These are phyloP conservation scores for Rhyacophila brunnea DNA, from an alignment of 1,140 invertebrate species.

Conservation along the genomic window DNA sequence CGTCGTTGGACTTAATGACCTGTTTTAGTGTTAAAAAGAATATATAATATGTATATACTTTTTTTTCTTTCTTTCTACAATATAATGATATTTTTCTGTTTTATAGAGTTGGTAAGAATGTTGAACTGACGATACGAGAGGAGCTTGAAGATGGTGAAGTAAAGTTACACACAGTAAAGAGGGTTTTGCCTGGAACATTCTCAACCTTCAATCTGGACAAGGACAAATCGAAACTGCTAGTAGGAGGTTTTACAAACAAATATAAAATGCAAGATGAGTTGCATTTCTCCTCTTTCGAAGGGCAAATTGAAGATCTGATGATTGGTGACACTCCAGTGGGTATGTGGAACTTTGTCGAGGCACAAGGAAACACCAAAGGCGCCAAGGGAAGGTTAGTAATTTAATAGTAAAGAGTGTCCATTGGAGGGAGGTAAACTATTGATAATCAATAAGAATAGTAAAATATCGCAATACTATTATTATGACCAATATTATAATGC, in stretches of 20 bases:
- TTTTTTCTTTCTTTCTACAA: neutral
- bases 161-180: slow-evolving; percentile 56
- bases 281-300: slow-evolving; percentile 75
- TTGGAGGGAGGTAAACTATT: too few relatives aligned
- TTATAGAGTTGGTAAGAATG: slow-evolving; percentile 75
- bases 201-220: slow-evolving; percentile 86
- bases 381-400: slow-evolving; percentile 67
- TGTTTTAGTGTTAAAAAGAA: too few relatives aligned
- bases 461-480: too few relatives aligned
- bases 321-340: slow-evolving; percentile 88
- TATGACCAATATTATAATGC: too few relatives aligned
- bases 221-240: slow-evolving; percentile 82
- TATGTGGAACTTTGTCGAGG: slow-evolving; percentile 91
- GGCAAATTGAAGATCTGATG: slow-evolving; percentile 85
- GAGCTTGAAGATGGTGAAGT: slow-evolving; percentile 66
- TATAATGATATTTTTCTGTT: slow-evolving; percentile 10
- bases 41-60: too few relatives aligned
- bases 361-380: slow-evolving; percentile 72
- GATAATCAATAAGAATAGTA: too few relatives aligned
- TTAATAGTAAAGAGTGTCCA: too few relatives aligned
- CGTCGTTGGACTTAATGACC: too few relatives aligned
- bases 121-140: slow-evolving; percentile 78
- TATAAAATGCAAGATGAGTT: slow-evolving; percentile 69
- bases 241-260: slow-evolving; percentile 78
- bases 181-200: slow-evolving; percentile 65